Base-by-base conservation (phyloP, 2,888 invertebrate species). In the Trissoscelio sp. region DNA sequence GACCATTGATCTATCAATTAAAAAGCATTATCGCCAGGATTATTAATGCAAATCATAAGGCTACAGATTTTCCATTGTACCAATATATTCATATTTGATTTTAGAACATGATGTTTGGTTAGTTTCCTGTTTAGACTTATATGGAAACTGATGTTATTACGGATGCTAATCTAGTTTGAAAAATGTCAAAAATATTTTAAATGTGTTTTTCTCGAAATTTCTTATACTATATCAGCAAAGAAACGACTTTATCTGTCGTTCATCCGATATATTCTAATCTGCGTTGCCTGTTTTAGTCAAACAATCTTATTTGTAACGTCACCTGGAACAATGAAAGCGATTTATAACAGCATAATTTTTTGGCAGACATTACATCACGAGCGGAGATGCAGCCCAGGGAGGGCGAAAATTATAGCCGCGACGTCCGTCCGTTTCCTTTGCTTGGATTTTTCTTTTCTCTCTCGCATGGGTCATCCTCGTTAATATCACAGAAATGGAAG, bases 401-500 rank as follows among this genome's bases (percentile, higher is more conserved):
- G 57, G 78, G 57, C 64, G 48, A 70, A 72, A 72, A 79, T 79
- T 79, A 60, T 72, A 64, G 72, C 64, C 42, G 64, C 51, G 78
- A 51, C 70, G 64, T 58, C 46, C 44, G 12, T 53, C 55, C 64
- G 44, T 70, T 79, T 74, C 42, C 75, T 72, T 57, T 62, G 3
- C 55, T 42, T 44, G 24, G 39, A 24, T 69, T 79, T 66, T 28
- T 72, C 46, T 53, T 58, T 66, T 72, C 55, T 64, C 39, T 72
- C 66, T 58, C 55, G 67, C 44, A 74, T 64, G 73, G 72, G 64
- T 79, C 77, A 75, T 79, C 69, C 81, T 81, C 84, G 80, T 83
- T 83, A 82, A 82, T 81, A 79, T 78, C 73, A 69, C 74, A 77
- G 81, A 81, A 79, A 81, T 79, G 81, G 79, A 82, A 84, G 77